Evolutionary conservation across 2,888 invertebrate species (phyloP).

Genomic region (Aleiodes leptofemur): DNA sequence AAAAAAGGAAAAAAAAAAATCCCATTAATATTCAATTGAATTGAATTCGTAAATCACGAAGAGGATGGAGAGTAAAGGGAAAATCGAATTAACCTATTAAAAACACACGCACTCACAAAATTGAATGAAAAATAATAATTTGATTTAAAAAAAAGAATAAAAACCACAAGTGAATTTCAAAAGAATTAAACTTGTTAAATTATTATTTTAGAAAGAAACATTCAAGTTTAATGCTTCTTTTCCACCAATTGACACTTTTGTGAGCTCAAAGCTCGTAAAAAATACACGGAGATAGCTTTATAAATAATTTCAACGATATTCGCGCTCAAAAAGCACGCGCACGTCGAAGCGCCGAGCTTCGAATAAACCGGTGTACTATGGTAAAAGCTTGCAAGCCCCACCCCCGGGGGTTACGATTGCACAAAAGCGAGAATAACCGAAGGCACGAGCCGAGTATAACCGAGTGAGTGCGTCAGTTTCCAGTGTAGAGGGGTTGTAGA

Average conservation of each 20-base stretch:
- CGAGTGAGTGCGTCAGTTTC: slow-evolving; percentile 56
- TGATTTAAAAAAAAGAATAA: no score
- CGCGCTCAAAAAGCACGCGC: slow-evolving; percentile 47
- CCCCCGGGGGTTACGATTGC: slow-evolving; percentile 56
- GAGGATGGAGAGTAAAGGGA: background rate
- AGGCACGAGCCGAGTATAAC: slow-evolving; percentile 54
- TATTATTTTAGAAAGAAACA: background rate
- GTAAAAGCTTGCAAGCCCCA: slow-evolving; percentile 61
- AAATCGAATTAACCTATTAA: background rate
- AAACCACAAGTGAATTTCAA: background rate
- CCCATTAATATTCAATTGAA: no score
- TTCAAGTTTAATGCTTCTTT: background rate
- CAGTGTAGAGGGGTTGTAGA: slow-evolving; percentile 30
- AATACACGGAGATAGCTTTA: background rate
- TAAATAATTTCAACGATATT: background rate
- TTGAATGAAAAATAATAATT: background rate
- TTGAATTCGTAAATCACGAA: no score
- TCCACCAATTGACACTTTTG: background rate
- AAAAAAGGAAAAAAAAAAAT: no score
- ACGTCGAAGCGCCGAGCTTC: slow-evolving; percentile 59
- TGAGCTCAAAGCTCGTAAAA: slow-evolving; percentile 10
- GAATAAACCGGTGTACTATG: slow-evolving; percentile 60
- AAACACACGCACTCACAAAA: background rate
- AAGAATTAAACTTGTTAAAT: background rate
- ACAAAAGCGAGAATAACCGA: slow-evolving; percentile 35